Percentiles rank a stretch among this genome's conserved stretches.
These are phyloP conservation scores for Denticeps clupeoides DNA, from an alignment of 2,797 vertebrate genomes.

Conservation along the genomic window DNA sequence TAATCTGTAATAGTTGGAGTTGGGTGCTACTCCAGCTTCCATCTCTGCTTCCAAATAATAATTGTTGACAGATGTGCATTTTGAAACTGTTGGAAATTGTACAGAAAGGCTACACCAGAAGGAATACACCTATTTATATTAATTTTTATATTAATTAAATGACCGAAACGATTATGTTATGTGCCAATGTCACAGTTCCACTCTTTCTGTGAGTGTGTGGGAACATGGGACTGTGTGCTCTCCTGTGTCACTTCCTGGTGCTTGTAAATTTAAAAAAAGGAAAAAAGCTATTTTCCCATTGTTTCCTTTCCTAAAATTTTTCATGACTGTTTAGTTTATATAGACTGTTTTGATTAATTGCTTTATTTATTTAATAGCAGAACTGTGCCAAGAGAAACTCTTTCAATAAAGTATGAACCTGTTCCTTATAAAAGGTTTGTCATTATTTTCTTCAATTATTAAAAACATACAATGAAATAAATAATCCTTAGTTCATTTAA, in stretches of 20 bases:
- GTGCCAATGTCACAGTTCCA: slow-evolving; percentile 7
- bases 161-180: neutral
- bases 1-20: too few species aligned
- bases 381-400: slow-evolving; percentile 66
- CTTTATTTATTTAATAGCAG: slow-evolving; percentile 79
- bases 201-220: slow-evolving; percentile 8
- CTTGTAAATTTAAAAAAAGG: slow-evolving; percentile 46
- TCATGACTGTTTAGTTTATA: slow-evolving; percentile 60
- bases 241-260: slow-evolving; percentile 21
- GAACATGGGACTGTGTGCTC: neutral
- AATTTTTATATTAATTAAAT: slow-evolving; percentile 14
- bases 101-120: neutral
- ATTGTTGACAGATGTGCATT: too few species aligned
- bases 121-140: slow-evolving; percentile 15
- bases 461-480: neutral
- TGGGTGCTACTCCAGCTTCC: too few species aligned
- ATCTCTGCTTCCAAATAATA: too few species aligned
- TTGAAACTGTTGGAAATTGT: too few species aligned
- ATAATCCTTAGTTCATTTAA: too few species aligned
- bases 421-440: neutral
- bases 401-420: slow-evolving; percentile 59
- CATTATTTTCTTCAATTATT: neutral
- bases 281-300: slow-evolving; percentile 21
- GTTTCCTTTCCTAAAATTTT: slow-evolving; percentile 32
- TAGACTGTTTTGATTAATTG: slow-evolving; percentile 69